These are phyloP conservation scores for Zosterops borbonicus DNA, from an alignment of 2,113 vertebrate genomes.

Conservation along the genomic window DNA sequence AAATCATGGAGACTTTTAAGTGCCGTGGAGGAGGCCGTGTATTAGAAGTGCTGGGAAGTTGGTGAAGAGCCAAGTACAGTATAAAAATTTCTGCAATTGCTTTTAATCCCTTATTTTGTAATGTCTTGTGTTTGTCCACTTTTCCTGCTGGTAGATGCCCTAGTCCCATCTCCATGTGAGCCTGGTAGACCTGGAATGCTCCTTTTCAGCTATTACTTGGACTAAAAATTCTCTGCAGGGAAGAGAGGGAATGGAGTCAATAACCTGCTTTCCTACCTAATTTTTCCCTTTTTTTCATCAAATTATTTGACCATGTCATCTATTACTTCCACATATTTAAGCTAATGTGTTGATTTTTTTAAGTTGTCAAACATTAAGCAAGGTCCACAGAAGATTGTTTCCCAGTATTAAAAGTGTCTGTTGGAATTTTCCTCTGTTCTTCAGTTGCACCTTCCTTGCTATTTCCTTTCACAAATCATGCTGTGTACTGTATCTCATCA, in stretches of 20 bases:
- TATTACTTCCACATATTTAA: neutral
- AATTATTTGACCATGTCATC: neutral
- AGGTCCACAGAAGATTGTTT: neutral
- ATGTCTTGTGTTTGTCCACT: neutral
- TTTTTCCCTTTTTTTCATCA: neutral
- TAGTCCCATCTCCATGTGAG: neutral
- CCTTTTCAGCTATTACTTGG: neutral
- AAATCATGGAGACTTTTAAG: neutral
- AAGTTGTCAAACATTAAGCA: neutral
- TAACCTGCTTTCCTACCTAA: neutral
- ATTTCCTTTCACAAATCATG: neutral
- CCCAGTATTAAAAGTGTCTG: neutral
- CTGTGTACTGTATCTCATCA: neutral
- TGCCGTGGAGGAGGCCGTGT: neutral
- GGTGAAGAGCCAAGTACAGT: neutral
- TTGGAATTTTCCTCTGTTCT: neutral
- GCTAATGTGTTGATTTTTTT: neutral
- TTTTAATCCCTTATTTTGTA: neutral
- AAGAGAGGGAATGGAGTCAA: rapidly evolving
- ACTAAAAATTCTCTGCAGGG: neutral
- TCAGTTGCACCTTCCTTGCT: neutral
- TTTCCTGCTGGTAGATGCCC: neutral
- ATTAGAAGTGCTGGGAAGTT: neutral
- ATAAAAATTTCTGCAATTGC: neutral
- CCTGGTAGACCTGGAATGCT: neutral